Percentiles rank a stretch among this genome's conserved stretches.
These are phyloP conservation scores for Hyposoter didymator DNA, from an alignment of 2,888 invertebrate genomes.

Conservation along the genomic window DNA sequence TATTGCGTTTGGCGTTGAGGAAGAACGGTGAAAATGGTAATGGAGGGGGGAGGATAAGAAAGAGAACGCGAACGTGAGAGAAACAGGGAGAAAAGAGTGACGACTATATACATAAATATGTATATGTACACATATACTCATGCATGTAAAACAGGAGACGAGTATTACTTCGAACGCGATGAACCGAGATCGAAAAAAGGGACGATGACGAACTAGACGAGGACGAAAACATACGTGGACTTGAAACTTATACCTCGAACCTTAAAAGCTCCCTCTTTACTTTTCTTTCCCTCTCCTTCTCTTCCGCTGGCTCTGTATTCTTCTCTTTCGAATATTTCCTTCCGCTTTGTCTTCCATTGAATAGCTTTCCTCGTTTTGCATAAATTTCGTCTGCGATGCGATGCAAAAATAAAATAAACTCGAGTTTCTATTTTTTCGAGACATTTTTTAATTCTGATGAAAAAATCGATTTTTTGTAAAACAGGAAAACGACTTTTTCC, in stretches of 20 bases:
- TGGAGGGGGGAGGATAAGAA: slow-evolving; percentile 27
- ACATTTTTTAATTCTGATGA: too few species aligned
- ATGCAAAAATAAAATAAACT: neutral
- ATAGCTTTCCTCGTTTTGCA: neutral
- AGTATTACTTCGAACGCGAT: slow-evolving; percentile 42
- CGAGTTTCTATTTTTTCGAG: neutral
- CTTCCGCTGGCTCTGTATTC: neutral
- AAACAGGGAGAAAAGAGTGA: slow-evolving; percentile 26
- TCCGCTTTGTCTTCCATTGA: neutral
- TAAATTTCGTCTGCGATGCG: neutral
- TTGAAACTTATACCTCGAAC: slow-evolving; percentile 41
- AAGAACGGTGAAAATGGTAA: slow-evolving; percentile 18
- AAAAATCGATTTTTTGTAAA: too few species aligned
- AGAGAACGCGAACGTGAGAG: slow-evolving; percentile 36
- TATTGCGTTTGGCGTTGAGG: slow-evolving; percentile 5
- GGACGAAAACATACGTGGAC: slow-evolving; percentile 35
- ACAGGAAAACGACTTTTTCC: too few species aligned
- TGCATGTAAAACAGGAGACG: neutral
- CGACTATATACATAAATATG: neutral
- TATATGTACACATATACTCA: slow-evolving; percentile 3
- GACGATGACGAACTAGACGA: slow-evolving; percentile 45
- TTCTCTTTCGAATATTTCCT: neutral
- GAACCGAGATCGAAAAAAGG: slow-evolving; percentile 50
- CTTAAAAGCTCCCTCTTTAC: slow-evolving; percentile 2
- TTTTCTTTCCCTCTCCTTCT: neutral